These are phyloP conservation scores for Notechis scutatus DNA, from an alignment of 2,113 vertebrate genomes.

Conservation along the genomic window DNA sequence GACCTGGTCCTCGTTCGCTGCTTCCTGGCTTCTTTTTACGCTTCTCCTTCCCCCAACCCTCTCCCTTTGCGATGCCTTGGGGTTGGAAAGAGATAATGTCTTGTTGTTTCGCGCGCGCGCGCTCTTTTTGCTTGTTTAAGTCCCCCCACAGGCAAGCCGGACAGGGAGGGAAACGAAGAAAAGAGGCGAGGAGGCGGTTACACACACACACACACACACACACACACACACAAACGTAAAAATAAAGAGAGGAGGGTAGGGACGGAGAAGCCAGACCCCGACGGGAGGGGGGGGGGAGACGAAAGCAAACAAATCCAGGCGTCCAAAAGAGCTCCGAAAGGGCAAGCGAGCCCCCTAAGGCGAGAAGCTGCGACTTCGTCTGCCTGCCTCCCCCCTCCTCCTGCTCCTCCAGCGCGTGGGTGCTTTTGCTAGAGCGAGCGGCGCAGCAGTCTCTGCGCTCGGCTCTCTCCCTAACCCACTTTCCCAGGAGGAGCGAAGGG, in stretches of 20 bases:
- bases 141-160: neutral
- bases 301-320: slow-evolving; percentile 42
- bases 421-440: slow-evolving; percentile 59
- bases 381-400: neutral
- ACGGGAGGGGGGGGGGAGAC: neutral
- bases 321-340: slow-evolving; percentile 34
- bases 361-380: neutral
- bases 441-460: slow-evolving; percentile 57
- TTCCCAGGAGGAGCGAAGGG: slow-evolving; percentile 69
- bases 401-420: slow-evolving; percentile 36
- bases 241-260: neutral
- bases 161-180: neutral
- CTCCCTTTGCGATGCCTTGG: neutral
- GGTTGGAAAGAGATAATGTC: neutral
- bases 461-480: slow-evolving; percentile 76
- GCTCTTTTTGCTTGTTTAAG: neutral
- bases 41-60: neutral
- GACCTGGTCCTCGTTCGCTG: neutral
- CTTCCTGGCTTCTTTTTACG: neutral
- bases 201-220: too few species aligned
- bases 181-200: neutral
- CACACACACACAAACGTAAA: too few species aligned
- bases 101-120: neutral
- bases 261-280: neutral
- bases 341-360: neutral